Evolutionary conservation across 1,140 invertebrate species (phyloP), one percentile per base, ranked within the genome.

Genomic region (Drosophila trapezifrons): DNA sequence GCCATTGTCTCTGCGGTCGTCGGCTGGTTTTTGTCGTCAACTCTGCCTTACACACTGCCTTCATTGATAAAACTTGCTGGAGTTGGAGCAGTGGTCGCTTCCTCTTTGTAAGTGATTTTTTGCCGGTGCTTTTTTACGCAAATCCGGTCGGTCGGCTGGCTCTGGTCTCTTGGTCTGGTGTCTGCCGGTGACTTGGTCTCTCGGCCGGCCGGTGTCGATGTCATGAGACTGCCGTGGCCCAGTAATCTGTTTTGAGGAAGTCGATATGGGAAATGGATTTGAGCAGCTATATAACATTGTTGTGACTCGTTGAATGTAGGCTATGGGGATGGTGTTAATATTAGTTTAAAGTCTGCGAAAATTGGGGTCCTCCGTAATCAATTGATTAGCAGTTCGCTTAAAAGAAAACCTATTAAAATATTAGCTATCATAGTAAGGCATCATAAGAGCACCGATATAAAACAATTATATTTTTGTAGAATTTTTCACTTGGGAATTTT

Each of bases 51-150:
- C 51, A 63, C 55, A 74, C 55, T 55, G 81, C 51, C 58, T 86
- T 86, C 81, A 85, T 85, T 85, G 78, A 84, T 84, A 84, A 83
- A 84, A 85, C 73, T 85, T 64, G 81, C 70, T 83, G 72, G 75
- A 63, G 77, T 54, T 63, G 74, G 32, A 54, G 51, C 51, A 54
- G 32, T 22, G 51, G 51, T 58, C 81, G 78, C 78, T 85, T 85
- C 81, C 81, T 86, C 81, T 85, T 75, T 78, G 82, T 74, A 81
- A 85, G 82, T 73, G 78, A 78, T 86, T 85, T 81, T 85, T 85
- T 65, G 10, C 40, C 40, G 45, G 45, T 9, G 18, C 43, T 51
- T 52, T 67, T 42, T 52, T 22, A 78, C 59, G 51, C 42, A 63
- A 84, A 80, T 80, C 81, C 78, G 78, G 78, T 77, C 65, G 52